A percentile compares a stretch with the other conserved stretches of the same genome.
phyloP scores from a whole-genome alignment of 2,113 vertebrate genomes.

The Oreotrochilus melanogaster region DNA sequence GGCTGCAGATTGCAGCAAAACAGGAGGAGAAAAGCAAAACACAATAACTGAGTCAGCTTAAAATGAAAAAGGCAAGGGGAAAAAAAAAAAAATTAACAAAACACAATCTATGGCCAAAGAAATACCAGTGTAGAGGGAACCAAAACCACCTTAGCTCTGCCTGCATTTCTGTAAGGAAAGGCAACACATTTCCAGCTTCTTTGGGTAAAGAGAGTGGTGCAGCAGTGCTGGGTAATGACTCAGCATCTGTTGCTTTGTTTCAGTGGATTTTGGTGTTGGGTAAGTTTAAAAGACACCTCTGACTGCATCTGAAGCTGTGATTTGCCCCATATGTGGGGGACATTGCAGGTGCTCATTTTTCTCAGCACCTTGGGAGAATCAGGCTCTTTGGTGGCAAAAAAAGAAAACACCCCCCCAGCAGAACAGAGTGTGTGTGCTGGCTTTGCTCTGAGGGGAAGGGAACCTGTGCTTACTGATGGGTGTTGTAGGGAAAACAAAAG shows the following conservation, averaged over 20 bases:
- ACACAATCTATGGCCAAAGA: not conserved
- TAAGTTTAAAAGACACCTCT: accelerated
- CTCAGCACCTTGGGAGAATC: not conserved
- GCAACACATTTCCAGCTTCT: not conserved
- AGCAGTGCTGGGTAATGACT: not conserved
- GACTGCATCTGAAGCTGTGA: not conserved
- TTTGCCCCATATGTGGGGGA: accelerated
- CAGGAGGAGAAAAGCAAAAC: not conserved
- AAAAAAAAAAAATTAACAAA: too few species aligned
- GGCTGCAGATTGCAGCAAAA: not conserved
- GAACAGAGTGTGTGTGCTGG: too few species aligned
- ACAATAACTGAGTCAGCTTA: not conserved
- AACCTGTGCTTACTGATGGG: not conserved
- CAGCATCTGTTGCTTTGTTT: constrained; percentile 36
- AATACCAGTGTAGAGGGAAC: not conserved
- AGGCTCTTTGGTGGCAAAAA: not conserved
- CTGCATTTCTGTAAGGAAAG: accelerated
- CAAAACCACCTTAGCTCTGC: not conserved
- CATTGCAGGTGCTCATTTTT: not conserved
- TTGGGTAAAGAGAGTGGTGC: accelerated
- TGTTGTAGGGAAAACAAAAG: not conserved
- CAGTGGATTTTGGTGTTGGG: accelerated
- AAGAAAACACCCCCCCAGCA: accelerated
- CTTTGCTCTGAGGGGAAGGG: not conserved
- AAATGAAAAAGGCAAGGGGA: not conserved